phyloP scores from a whole-genome alignment of 2,113 vertebrate species.

The Zosterops japonicus region DNA sequence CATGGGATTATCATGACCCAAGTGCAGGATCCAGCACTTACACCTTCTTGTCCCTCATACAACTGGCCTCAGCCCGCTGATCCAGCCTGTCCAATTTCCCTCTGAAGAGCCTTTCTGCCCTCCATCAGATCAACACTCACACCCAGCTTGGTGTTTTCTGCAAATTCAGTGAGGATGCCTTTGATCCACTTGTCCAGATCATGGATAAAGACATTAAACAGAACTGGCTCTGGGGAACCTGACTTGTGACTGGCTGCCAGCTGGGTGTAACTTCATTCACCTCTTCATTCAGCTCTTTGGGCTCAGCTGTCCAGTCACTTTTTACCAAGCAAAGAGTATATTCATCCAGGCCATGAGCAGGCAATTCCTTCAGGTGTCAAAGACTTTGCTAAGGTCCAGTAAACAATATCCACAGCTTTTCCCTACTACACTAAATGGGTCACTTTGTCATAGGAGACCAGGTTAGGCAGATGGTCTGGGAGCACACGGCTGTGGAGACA shows the following conservation, averaged over 20 bases:
- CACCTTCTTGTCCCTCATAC: not conserved
- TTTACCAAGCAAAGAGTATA: fast-evolving
- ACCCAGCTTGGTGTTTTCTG: not conserved
- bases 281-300: not conserved
- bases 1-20: not conserved
- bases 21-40: not conserved
- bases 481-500: fast-evolving
- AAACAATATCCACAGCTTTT: not conserved
- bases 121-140: not conserved
- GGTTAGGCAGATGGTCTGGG: not conserved
- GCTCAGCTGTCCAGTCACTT: not conserved
- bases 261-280: not conserved
- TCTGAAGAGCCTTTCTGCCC: not conserved
- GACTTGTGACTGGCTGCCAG: fast-evolving
- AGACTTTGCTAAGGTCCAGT: not conserved
- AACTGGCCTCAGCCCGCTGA: fast-evolving
- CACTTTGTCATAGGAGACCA: not conserved
- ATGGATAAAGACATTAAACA: not conserved
- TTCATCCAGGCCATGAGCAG: not conserved
- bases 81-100: not conserved
- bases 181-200: fast-evolving
- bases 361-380: not conserved
- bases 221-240: not conserved
- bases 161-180: not conserved
- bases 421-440: fast-evolving